Base-by-base conservation (phyloP, 2,888 invertebrate genomes). In the Cephus runcator region DNA sequence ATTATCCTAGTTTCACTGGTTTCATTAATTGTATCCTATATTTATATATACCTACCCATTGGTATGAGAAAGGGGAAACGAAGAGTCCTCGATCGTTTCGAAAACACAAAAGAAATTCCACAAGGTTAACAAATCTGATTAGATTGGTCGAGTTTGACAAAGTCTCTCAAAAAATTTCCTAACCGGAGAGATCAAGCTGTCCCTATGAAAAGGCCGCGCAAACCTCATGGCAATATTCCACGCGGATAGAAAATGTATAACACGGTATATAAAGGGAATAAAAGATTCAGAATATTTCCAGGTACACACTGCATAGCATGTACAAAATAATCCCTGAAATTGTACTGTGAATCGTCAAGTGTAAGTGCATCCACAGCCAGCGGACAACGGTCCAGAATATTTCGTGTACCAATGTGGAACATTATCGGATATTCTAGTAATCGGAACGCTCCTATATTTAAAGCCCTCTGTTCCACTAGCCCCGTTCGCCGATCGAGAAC, bases 311-410 rank as follows among this genome's bases (percentile, higher is more conserved):
- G 23, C 23, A 56, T 56, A 23, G 23, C 73, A 69, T 73, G 79
- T 75, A 79, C 73, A 77, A 77, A 75, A 11, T 40, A 34, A 76
- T 69, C 31, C 31, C 69, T 35, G 30, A 76, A 78, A 75, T 33
- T 33, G 73, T 76, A 76, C 75, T 79, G 77, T 77, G 76, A 56
- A 23, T 9, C 56, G 23, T 56, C 75, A 75, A 76, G 79, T 30
- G 78, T 75, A 76, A 75, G 71, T 77, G 75, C 79, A 79, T 73
- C 35, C 75, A 81, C 81, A 80, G 79, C 81, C 79, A 80, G 56
- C 56, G 56, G 56, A 56, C 56, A 56, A 56, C 56, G 23, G 4
- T 56, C 23, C 56, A 56, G 56, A 56, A 74, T 35, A 35, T 74
- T 74, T 74, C 36, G 74, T 30, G 74, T 36, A 23, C 30, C n/a